phyloP scores from a whole-genome alignment of 1,140 invertebrate species.

The Agraylea sexmaculata region DNA sequence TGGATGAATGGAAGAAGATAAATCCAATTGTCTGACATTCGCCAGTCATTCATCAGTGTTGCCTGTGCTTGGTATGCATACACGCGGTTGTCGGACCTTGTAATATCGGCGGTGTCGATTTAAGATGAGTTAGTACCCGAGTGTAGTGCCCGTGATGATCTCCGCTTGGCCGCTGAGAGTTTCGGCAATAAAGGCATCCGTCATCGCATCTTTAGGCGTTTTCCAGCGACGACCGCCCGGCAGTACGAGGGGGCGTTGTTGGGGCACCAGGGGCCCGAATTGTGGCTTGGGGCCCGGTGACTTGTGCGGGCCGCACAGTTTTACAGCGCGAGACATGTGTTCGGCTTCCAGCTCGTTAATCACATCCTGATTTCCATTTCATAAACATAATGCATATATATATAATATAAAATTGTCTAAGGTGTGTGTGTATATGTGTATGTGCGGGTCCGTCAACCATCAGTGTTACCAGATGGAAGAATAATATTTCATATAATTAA shows the following conservation, averaged over 20 bases:
- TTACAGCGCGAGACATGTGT: conserved; percentile 32
- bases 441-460: too few relatives aligned
- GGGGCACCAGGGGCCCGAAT: conserved; percentile 42
- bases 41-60: too few relatives aligned
- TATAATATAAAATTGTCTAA: too few relatives aligned
- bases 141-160: conserved; percentile 58
- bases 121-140: too few relatives aligned
- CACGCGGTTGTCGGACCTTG: too few relatives aligned
- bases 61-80: too few relatives aligned
- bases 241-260: conserved; percentile 45
- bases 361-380: conserved; percentile 27
- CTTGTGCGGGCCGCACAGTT: conserved; percentile 26
- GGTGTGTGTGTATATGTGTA: too few relatives aligned
- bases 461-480: not conserved
- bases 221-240: conserved; percentile 62
- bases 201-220: conserved; percentile 62
- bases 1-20: too few relatives aligned
- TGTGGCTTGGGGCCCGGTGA: conserved; percentile 31
- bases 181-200: conserved; percentile 66
- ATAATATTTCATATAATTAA: too few relatives aligned
- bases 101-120: too few relatives aligned
- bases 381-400: conserved; percentile 1
- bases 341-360: conserved; percentile 34
- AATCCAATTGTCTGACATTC: too few relatives aligned
- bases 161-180: conserved; percentile 61